phyloP scores from a whole-genome alignment of 2,113 vertebrate species.

The Pongo pygmaeus region DNA sequence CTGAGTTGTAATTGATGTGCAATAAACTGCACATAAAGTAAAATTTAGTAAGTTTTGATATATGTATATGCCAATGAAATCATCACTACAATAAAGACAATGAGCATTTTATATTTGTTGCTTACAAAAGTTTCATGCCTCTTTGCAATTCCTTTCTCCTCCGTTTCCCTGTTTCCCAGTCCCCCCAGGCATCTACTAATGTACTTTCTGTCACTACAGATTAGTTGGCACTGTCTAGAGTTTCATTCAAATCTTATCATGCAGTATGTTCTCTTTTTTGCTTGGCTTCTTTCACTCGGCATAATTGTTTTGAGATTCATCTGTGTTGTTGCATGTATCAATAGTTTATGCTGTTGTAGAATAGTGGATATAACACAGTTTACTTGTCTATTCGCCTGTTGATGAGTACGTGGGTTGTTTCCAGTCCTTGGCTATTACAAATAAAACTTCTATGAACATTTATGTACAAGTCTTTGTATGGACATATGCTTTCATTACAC shows the following conservation, averaged over 20 bases:
- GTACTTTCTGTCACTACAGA: background rate
- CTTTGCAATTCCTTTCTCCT: background rate
- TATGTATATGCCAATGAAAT: background rate
- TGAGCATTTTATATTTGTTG: background rate
- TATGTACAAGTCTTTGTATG: background rate
- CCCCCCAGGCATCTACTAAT: background rate
- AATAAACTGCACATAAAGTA: background rate
- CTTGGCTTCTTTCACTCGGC: background rate
- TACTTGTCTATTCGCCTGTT: background rate
- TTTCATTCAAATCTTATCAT: background rate
- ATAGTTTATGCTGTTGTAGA: background rate
- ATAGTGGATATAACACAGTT: background rate
- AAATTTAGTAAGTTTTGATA: background rate
- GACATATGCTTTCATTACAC: background rate
- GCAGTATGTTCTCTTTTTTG: background rate
- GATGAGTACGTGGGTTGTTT: background rate
- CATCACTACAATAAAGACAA: background rate
- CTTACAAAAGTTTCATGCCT: background rate
- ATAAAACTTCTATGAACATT: background rate
- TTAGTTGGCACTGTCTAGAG: background rate
- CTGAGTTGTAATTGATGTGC: background rate
- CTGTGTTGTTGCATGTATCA: background rate
- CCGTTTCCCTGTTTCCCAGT: background rate
- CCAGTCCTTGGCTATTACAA: background rate
- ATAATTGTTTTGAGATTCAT: background rate